phyloP scores from a whole-genome alignment of 2,888 invertebrate species.

The Sericinus montela region DNA sequence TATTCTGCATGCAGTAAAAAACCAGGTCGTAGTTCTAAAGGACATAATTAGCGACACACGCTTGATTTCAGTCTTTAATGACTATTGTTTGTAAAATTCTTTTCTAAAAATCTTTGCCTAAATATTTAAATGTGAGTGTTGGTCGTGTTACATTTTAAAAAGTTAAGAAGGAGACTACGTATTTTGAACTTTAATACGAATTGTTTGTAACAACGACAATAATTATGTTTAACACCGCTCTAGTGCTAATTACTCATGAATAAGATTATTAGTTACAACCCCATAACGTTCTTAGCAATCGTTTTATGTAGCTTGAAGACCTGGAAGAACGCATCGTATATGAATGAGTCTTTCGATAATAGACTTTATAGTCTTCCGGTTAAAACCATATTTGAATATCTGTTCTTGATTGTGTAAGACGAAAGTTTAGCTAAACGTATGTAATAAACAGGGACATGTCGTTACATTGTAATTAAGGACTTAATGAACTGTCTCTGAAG shows the following conservation, averaged over 20 bases:
- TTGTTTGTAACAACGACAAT: background rate
- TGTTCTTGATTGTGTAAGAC: background rate
- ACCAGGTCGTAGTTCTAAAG: no score
- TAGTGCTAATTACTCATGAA: background rate
- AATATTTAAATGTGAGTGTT: no score
- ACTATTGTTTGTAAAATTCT: no score
- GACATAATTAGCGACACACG: no score
- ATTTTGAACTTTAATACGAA: background rate
- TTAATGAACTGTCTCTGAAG: background rate
- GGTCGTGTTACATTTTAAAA: no score
- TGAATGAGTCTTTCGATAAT: background rate
- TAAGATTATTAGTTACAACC: background rate
- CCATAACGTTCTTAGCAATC: slow-evolving; percentile 1
- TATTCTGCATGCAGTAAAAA: no score
- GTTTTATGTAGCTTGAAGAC: background rate
- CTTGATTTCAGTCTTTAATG: no score
- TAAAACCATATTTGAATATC: background rate
- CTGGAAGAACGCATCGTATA: background rate
- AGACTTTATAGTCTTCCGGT: background rate
- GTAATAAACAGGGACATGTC: background rate
- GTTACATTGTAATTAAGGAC: background rate
- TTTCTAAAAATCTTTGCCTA: no score
- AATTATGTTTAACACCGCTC: background rate
- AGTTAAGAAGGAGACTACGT: background rate
- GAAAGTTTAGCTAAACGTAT: background rate